phyloP scores from a whole-genome alignment of 2,113 vertebrate species.

The Steatornis caripensis region DNA sequence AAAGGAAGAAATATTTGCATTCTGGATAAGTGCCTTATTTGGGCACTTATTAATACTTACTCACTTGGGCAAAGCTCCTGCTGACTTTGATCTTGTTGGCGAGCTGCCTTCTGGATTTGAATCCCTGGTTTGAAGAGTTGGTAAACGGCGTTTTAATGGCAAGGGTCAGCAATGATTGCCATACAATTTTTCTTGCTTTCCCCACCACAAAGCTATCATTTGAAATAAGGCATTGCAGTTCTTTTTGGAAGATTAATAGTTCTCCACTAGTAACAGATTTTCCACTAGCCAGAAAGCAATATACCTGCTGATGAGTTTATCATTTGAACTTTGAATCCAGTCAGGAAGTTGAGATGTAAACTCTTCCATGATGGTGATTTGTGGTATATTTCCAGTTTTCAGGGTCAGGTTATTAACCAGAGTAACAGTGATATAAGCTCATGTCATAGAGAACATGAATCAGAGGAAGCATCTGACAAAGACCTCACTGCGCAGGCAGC shows the following conservation, averaged over 20 bases:
- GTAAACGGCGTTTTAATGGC: conserved; percentile 9
- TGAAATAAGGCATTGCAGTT: background rate
- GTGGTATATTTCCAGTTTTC: conserved; percentile 50
- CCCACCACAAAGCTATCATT: conserved; percentile 6
- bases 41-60: conserved; percentile 5
- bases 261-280: conserved; percentile 29
- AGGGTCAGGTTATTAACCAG: conserved; percentile 59
- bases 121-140: background rate
- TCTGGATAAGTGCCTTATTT: conserved; percentile 35
- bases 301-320: conserved; percentile 56
- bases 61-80: background rate
- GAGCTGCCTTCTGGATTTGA: background rate
- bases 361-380: conserved; percentile 49
- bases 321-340: conserved; percentile 61
- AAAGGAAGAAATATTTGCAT: conserved; percentile 52
- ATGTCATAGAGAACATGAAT: conserved; percentile 20
- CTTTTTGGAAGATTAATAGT: conserved; percentile 47
- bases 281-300: conserved; percentile 13
- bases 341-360: conserved; percentile 6
- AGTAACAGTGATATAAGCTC: conserved; percentile 37
- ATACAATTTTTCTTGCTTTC: background rate
- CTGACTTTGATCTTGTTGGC: conserved; percentile 24
- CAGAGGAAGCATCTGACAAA: conserved; percentile 38
- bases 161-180: background rate
- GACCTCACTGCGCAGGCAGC: background rate